Conservation (phyloP, 2,113 vertebrate genomes). For the Eulemur macaco region DNA sequence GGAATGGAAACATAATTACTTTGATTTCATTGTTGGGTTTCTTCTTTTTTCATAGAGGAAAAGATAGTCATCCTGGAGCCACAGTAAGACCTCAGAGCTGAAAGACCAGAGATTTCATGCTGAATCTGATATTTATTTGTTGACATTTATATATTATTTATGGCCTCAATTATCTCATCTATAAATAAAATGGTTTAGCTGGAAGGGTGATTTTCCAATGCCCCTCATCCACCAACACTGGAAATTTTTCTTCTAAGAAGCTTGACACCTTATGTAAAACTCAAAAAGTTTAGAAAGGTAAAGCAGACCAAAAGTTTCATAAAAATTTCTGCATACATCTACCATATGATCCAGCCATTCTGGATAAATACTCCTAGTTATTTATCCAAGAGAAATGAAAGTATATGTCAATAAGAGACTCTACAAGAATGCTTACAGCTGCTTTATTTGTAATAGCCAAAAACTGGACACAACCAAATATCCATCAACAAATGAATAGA, state of each 20-base stretch:
- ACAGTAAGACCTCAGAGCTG: background rate
- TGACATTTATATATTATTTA: background rate
- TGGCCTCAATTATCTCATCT: background rate
- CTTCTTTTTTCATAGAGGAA: background rate
- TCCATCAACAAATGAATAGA: background rate
- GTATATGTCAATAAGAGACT: background rate
- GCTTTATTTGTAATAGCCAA: background rate
- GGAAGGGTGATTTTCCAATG: slow-evolving; percentile 1
- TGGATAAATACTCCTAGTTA: background rate
- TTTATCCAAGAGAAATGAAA: background rate
- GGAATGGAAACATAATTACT: background rate
- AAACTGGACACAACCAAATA: background rate
- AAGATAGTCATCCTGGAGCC: background rate
- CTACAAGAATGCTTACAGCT: background rate
- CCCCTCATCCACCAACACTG: background rate
- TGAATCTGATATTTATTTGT: background rate
- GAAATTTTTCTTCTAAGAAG: background rate
- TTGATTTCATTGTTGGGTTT: background rate
- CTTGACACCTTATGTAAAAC: background rate
- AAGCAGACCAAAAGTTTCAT: background rate
- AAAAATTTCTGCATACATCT: background rate
- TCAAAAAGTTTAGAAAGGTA: background rate
- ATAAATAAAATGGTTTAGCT: background rate
- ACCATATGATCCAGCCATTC: background rate
- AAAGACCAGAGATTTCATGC: background rate